Base-by-base conservation (phyloP, 2,888 invertebrate species). In the Caenorhabditis japonica region DNA sequence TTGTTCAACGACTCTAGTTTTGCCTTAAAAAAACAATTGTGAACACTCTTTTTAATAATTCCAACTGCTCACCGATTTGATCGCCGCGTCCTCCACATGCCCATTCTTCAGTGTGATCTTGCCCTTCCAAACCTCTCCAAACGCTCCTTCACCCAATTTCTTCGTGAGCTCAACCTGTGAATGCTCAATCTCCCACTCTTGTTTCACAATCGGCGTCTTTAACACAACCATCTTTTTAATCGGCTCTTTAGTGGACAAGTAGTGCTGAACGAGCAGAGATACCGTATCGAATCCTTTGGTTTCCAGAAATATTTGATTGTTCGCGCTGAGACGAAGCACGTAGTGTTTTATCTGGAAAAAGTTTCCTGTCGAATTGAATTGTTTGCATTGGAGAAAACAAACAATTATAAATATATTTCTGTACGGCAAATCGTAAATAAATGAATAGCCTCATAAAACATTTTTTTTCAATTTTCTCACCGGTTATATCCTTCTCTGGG, bases 111-210 rank as follows among this genome's bases (percentile, higher is more conserved):
- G 21, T 21, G 52, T 70, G n/a, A 69, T 36, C 41, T 64, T 62
- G 5, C 75, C 75, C 15, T 75, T 75, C 69, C 69, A 75, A 1
- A 75, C 84, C 52, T 84, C 83, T 23, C 84, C 84, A 55, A 83
- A 84, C 8, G 83, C 83, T 13, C 84, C 81, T 58, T 83, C 83
- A 27, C 84, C 84, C 39, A 83, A 56, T 53, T 83, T 83, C 64
- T 83, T 84, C 8, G 71, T 68, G 12, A 75, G 56, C 15, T 52
- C 51, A 41, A 84, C 78, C 38, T 83, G 77, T n/a, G 78, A 75
- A 55, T 83, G 84, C 7, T 70, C 61, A 12, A 80, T 74, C 52
- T 83, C 84, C 83, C 83, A 84, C 3, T 51, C 39, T 61, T 81
- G 81, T 13, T 77, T 59, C 2, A 23, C n/a, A 25, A 82, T 69